Base-by-base conservation (phyloP, 1,140 invertebrate genomes). In the Notospermus geniculatus region DNA sequence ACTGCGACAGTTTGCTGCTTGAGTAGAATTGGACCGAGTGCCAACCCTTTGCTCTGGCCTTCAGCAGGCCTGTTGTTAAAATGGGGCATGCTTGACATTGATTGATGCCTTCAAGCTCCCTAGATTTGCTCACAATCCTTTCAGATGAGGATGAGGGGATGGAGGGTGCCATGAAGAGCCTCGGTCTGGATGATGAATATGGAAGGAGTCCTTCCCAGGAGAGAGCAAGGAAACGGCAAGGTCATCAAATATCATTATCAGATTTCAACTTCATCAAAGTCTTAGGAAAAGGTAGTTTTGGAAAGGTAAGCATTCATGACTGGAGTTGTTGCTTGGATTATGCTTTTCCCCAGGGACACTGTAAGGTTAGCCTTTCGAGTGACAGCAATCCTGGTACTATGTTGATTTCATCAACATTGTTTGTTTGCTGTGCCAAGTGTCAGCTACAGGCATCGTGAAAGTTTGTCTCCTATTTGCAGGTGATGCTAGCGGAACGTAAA, bases 261-360 rank as follows among this genome's bases (percentile, higher is more conserved):
- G 78, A 81, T 65, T 81, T 78, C 66, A 72, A 73, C 59, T 78
- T 81, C 63, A 77, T 81, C 61, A 81, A 99, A 86, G 97, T 99
- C 67, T 85, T 99, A 46, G 97, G 97, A 55, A 99, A 99, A 84
- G 97, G 97, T 56, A 97, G 93, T 78, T 99, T 99, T 81, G 97
- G 97, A 36, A 99, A 98, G 85, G 96, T 84, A 68, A 43, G 68
- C 64, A 41, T 4, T 22, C 22, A n/a, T 23, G 32, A 62, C 50
- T 46, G 19, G 9, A 59, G 19, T 4, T 19, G 27, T 55, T 54
- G 28, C 1, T 30, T 7, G 13, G 53, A 25, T 64, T 45, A 45
- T 27, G 23, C 54, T n/a, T 11, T n/a, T 25, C 28, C 28, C 29
- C 5, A 27, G 19, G 46, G 46, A 11, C 11, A 43, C 11, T 13